Evolutionary conservation across 2,113 vertebrate species (phyloP).

Genomic region (Mesitornis unicolor): DNA sequence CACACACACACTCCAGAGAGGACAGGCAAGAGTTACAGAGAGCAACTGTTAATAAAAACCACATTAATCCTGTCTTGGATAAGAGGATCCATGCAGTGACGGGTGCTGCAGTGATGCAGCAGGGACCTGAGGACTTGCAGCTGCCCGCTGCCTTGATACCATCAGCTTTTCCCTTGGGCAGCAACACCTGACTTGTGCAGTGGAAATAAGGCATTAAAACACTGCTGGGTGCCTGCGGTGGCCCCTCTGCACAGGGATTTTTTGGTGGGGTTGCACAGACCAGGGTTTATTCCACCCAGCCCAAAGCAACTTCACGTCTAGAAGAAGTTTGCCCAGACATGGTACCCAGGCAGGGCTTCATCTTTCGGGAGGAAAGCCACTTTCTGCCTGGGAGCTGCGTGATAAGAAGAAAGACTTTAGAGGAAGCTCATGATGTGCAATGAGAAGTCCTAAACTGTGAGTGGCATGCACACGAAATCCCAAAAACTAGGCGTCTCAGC

Average conservation of each 20-base stretch:
- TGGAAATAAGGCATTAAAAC: background rate
- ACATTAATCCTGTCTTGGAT: constrained; percentile 26
- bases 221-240: background rate
- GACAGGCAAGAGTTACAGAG: constrained; percentile 72
- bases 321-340: background rate
- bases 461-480: background rate
- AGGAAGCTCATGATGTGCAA: constrained; percentile 6
- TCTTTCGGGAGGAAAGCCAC: background rate
- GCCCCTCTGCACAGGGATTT: background rate
- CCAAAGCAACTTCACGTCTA: background rate
- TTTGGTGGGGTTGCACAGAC: background rate
- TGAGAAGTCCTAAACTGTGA: background rate
- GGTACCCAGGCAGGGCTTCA: background rate
- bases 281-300: background rate
- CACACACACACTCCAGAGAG: constrained; percentile 70
- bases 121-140: background rate
- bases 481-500: background rate
- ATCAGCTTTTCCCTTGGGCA: background rate
- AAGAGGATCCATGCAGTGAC: constrained; percentile 44
- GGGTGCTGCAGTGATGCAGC: background rate
- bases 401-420: background rate
- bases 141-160: background rate
- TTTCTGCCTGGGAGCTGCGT: background rate
- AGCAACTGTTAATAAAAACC: constrained; percentile 71
- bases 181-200: background rate